Base-by-base conservation (phyloP, 2,888 invertebrate genomes). In the Sisyra terminalis region DNA sequence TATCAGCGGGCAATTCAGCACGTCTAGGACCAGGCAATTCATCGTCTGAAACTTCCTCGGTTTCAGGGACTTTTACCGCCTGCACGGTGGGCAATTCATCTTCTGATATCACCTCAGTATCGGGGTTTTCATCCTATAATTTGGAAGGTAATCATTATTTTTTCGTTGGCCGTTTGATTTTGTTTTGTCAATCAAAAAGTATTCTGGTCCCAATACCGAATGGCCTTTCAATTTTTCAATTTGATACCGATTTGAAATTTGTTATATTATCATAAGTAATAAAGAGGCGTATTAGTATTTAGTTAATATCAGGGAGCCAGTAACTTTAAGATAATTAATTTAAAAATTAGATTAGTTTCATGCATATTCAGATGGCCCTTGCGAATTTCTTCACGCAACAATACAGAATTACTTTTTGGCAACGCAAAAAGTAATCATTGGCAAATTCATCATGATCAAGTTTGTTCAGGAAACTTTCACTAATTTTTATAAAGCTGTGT, bases 31-130 rank as follows among this genome's bases (percentile, higher is more conserved):
- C 79, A 1, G 80, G 81, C 16, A 81, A 58, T 56, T 81, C 81
- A 57, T 81, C 82, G 60, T 81, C 80, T 2, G 81, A 81, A 0
- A 82, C 81, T 61, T 81, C 84, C 58, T 86, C 86, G 2, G 85
- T 83, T 66, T 86, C 85, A 47, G 82, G 80, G 32, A 84, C 75
- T 63, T 82, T 82, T 6, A 78, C 80, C 49, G 80, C 76, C 52
- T 75, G 71, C 1, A 81, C 75, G 24, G 67, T 67, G 1, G 84
- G 84, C 18, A 85, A 56, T 59, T 86, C 86, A 60, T 87, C 86
- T 59, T 86, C 86, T 0, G 85, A 86, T 34, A 87, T 83, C 44
- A 82, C 80, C 64, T 87, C 87, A 1, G 85, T 83, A 57, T 86
- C 85, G 39, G 81, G 79, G 50, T 82, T 81, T 31, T 61, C 68